These are phyloP conservation scores for Bombyx huttoni DNA, from an alignment of 2,888 invertebrate genomes.

Conservation along the genomic window DNA sequence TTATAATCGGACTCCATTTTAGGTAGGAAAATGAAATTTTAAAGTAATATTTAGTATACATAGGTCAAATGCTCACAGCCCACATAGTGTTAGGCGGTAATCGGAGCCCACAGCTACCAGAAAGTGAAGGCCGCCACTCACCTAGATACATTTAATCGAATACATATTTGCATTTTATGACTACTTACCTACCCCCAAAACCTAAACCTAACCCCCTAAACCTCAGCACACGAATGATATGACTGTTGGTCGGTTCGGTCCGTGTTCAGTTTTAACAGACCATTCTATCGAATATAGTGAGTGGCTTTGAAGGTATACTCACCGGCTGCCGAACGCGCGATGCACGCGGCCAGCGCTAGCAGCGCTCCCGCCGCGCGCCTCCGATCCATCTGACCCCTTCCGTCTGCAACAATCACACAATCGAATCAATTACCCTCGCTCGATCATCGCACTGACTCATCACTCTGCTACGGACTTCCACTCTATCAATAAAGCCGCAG, in stretches of 20 bases:
- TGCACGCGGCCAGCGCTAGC: conserved; percentile 65
- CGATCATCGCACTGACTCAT: conserved; percentile 6
- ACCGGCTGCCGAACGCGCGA: conserved; percentile 62
- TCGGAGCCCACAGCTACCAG: too few relatives aligned
- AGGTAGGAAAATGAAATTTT: too few relatives aligned
- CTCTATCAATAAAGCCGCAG: conserved; percentile 6
- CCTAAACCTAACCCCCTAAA: too few relatives aligned
- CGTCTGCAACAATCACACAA: conserved; percentile 52
- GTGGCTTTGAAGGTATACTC: conserved; percentile 10
- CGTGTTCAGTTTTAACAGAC: background rate
- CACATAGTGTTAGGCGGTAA: too few relatives aligned
- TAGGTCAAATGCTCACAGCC: too few relatives aligned
- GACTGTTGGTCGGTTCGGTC: background rate
- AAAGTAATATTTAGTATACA: too few relatives aligned
- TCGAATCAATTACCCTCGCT: conserved; percentile 26
- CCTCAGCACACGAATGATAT: too few relatives aligned
- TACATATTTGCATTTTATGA: too few relatives aligned
- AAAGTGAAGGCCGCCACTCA: too few relatives aligned
- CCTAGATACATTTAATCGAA: too few relatives aligned
- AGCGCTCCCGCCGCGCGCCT: conserved; percentile 69
- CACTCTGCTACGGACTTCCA: conserved; percentile 5
- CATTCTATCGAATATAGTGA: background rate
- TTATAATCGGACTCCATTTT: too few relatives aligned
- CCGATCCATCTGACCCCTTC: conserved; percentile 65
- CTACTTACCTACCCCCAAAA: too few relatives aligned